phyloP scores from a whole-genome alignment of 2,888 invertebrate species.

The Carterocephalus palaemon region DNA sequence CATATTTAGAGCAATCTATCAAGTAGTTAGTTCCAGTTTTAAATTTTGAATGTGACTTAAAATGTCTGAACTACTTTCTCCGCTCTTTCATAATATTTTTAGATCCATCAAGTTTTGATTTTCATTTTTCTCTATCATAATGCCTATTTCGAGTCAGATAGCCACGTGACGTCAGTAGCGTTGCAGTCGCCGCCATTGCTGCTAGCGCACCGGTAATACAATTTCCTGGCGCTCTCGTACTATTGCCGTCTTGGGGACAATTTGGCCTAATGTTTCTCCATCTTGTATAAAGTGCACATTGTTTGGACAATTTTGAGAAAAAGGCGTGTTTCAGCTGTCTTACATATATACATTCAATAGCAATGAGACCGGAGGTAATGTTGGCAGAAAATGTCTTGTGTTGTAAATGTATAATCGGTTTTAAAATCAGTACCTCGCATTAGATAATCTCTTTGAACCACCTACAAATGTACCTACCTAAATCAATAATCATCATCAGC shows the following conservation, averaged over 20 bases:
- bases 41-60: too few relatives aligned
- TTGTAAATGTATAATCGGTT: too few relatives aligned
- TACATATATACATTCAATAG: slow-evolving; percentile 6
- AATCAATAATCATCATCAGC: too few relatives aligned
- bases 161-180: slow-evolving; percentile 55
- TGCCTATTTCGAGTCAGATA: slow-evolving; percentile 11
- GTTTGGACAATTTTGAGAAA: slow-evolving; percentile 43
- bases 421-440: too few relatives aligned
- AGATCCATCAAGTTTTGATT: not conserved
- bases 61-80: too few relatives aligned
- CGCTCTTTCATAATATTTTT: too few relatives aligned
- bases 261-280: slow-evolving; percentile 64
- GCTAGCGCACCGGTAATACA: slow-evolving; percentile 62
- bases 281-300: slow-evolving; percentile 46
- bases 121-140: not conserved
- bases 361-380: too few relatives aligned
- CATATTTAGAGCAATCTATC: too few relatives aligned
- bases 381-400: too few relatives aligned
- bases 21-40: too few relatives aligned
- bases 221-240: slow-evolving; percentile 59
- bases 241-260: slow-evolving; percentile 71
- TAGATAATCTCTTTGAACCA: too few relatives aligned
- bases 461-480: too few relatives aligned
- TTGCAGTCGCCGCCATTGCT: slow-evolving; percentile 63
- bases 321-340: slow-evolving; percentile 7